phyloP scores from a whole-genome alignment of 2,888 invertebrate genomes.

The Pogonocherus hispidulus region DNA sequence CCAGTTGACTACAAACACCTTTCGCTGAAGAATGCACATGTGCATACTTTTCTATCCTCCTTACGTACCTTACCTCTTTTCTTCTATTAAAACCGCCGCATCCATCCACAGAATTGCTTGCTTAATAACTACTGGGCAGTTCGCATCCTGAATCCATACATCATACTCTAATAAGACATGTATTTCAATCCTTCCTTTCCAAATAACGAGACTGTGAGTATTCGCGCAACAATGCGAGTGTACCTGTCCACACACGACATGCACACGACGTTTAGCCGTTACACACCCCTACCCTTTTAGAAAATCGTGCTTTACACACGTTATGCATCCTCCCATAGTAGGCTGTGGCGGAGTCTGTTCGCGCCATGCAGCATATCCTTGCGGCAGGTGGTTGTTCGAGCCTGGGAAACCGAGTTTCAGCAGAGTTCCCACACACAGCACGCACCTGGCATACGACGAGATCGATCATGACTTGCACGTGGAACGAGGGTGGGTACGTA shows the following conservation, averaged over 20 bases:
- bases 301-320: conserved; percentile 38
- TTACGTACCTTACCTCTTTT: neutral
- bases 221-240: conserved; percentile 7
- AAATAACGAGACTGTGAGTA: conserved; percentile 7
- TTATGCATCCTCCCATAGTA: conserved; percentile 34
- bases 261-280: conserved; percentile 38
- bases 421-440: conserved; percentile 62
- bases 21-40: conserved; percentile 25
- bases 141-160: conserved; percentile 4
- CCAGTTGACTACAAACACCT: conserved; percentile 10
- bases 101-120: neutral
- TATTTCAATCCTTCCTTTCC: neutral
- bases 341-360: conserved; percentile 37
- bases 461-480: conserved; percentile 49
- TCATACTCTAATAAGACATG: conserved; percentile 8
- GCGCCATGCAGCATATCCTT: conserved; percentile 45
- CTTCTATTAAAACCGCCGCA: neutral
- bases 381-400: conserved; percentile 57
- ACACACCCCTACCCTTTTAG: conserved; percentile 27
- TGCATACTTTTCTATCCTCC: neutral
- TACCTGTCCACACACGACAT: conserved; percentile 36
- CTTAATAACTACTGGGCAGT: neutral
- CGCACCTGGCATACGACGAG: conserved; percentile 60
- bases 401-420: conserved; percentile 63
- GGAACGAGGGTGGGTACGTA: conserved; percentile 46